These are phyloP conservation scores for Spea multiplicata DNA, from an alignment of 2,113 vertebrate species.

Conservation along the genomic window DNA sequence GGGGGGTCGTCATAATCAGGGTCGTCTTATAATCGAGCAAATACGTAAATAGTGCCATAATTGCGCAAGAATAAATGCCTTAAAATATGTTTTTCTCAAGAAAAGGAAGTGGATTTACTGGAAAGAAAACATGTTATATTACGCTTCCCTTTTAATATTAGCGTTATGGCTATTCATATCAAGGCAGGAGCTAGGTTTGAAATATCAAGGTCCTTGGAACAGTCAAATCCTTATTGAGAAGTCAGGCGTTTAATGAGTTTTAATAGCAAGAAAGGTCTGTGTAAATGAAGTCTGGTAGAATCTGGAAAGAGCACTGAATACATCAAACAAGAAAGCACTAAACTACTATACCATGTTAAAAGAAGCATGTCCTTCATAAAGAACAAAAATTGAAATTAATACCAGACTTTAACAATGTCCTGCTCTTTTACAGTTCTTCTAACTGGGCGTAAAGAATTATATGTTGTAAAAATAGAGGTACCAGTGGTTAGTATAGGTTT, in stretches of 20 bases:
- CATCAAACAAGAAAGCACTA: background rate
- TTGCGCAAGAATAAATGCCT: too few relatives aligned
- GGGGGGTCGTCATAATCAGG: too few relatives aligned
- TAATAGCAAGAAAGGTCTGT: background rate
- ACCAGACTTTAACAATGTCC: background rate
- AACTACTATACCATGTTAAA: background rate
- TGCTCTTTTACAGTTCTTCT: background rate
- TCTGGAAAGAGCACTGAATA: background rate
- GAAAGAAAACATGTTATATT: too few relatives aligned
- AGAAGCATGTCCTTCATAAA: background rate
- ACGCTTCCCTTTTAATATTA: too few relatives aligned
- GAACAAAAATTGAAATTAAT: background rate
- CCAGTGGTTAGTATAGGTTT: background rate
- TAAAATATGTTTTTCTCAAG: too few relatives aligned
- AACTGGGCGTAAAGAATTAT: conserved; percentile 6
- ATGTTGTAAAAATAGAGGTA: background rate
- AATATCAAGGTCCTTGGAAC: conserved; percentile 1
- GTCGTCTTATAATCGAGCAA: too few relatives aligned
- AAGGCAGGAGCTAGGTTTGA: background rate
- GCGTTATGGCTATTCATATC: too few relatives aligned
- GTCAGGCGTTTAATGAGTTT: conserved; percentile 6
- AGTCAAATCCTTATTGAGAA: background rate
- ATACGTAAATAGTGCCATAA: too few relatives aligned
- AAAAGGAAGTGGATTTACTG: too few relatives aligned
- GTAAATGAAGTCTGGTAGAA: background rate